Conservation (phyloP, 2,113 vertebrate species). For the Bucco capensis region DNA sequence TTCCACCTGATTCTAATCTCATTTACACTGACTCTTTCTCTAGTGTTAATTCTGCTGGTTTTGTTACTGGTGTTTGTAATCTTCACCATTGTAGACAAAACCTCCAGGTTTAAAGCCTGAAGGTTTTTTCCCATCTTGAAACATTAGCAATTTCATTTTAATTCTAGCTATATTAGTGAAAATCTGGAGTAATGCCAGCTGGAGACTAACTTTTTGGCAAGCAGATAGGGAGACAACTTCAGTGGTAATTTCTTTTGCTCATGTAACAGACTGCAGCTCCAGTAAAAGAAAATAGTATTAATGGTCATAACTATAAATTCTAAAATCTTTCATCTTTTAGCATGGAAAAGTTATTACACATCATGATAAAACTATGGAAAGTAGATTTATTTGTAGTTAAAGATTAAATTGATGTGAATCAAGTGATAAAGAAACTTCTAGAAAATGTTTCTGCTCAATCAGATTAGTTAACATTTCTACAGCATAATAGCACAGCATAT, state of each 20-base stretch:
- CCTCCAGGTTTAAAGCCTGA: not conserved
- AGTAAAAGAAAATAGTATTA: constrained; percentile 8
- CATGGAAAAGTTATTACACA: not conserved
- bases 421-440: not conserved
- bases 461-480: not conserved
- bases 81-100: not conserved
- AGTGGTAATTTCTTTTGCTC: not conserved
- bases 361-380: not conserved
- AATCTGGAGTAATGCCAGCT: constrained; percentile 28
- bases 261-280: not conserved
- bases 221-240: not conserved
- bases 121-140: not conserved
- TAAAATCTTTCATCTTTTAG: not conserved
- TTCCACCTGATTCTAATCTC: not conserved
- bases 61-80: not conserved
- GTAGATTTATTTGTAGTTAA: not conserved
- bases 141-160: not conserved
- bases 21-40: not conserved
- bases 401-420: not conserved
- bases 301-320: not conserved
- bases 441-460: not conserved
- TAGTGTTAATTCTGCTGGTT: not conserved
- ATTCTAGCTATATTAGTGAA: not conserved
- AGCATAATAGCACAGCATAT: not conserved
- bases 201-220: constrained; percentile 10